Evolutionary conservation across 2,888 invertebrate genomes (phyloP).

Genomic region (Acleris literana): DNA sequence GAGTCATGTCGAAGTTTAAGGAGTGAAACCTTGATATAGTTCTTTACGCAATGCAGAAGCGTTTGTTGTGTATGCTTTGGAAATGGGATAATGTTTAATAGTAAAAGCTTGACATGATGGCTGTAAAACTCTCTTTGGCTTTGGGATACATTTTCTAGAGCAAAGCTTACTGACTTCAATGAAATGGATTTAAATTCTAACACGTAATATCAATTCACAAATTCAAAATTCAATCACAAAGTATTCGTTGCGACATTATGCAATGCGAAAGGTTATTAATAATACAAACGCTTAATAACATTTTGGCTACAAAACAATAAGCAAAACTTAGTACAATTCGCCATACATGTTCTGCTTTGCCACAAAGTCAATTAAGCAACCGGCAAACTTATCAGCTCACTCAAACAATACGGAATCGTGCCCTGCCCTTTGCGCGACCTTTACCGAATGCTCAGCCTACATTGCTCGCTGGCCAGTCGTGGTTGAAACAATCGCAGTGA

Average conservation of each 20-base stretch:
- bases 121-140: too few relatives aligned
- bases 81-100: too few relatives aligned
- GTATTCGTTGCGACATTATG: too few relatives aligned
- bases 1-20: background rate
- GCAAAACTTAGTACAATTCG: conserved; percentile 26
- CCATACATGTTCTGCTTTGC: conserved; percentile 25
- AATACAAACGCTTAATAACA: background rate
- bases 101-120: too few relatives aligned
- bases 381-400: conserved; percentile 38
- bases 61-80: too few relatives aligned
- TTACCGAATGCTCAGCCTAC: conserved; percentile 59
- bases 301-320: background rate
- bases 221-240: too few relatives aligned
- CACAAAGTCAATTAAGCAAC: conserved; percentile 34
- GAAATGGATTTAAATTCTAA: too few relatives aligned
- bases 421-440: conserved; percentile 66
- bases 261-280: too few relatives aligned
- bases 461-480: conserved; percentile 65
- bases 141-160: too few relatives aligned
- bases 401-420: conserved; percentile 59
- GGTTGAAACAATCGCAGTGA: conserved; percentile 59
- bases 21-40: background rate
- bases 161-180: too few relatives aligned
- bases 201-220: too few relatives aligned
- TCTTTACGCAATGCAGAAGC: background rate